Percentiles rank a stretch among this genome's conserved stretches.
Conservation (phyloP, 2,888 invertebrate genomes). For the Meiosimyza platycephala region DNA sequence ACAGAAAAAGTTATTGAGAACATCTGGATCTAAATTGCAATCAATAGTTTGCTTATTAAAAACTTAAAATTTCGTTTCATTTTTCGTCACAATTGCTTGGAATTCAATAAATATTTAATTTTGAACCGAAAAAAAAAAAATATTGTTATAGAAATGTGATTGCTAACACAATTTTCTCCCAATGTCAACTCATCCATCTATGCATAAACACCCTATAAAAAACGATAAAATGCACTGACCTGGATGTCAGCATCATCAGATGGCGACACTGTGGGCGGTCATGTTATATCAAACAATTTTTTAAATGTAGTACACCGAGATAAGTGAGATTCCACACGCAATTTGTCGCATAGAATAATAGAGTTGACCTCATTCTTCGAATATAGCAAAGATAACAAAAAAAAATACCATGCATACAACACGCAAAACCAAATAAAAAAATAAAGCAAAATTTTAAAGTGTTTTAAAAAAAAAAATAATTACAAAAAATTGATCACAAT, state of each 20-base stretch:
- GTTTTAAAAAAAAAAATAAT: too few species aligned
- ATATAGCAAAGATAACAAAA: neutral
- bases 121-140: too few species aligned
- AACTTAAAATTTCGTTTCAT: too few species aligned
- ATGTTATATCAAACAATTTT: neutral
- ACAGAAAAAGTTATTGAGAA: too few species aligned
- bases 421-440: neutral
- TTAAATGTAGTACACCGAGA: slow-evolving; percentile 3
- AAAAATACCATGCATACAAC: neutral
- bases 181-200: neutral
- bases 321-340: slow-evolving; percentile 27
- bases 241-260: slow-evolving; percentile 1
- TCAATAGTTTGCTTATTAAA: too few species aligned
- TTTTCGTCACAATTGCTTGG: too few species aligned
- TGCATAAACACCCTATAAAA: neutral
- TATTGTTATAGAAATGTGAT: neutral
- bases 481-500: too few species aligned
- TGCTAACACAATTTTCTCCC: neutral
- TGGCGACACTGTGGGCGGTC: slow-evolving; percentile 13
- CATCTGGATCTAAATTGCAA: too few species aligned
- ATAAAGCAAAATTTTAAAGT: neutral
- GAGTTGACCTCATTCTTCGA: slow-evolving; percentile 22
- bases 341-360: slow-evolving; percentile 8
- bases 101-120: too few species aligned
- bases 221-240: neutral